phyloP scores from a whole-genome alignment of 1,140 invertebrate species.

The Eupristina koningsbergeri region DNA sequence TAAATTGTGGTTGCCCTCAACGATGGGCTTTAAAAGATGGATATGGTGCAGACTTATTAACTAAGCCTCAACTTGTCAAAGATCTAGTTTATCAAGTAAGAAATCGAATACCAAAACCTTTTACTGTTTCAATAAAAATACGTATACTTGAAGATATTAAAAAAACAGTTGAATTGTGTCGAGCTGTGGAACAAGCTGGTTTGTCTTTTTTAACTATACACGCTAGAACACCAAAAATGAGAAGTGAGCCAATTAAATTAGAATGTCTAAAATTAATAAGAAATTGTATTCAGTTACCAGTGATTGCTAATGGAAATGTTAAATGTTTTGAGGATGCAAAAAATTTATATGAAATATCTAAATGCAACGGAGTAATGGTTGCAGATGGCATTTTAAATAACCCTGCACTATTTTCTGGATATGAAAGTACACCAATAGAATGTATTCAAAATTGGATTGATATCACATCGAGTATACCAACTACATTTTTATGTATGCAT shows the following conservation, averaged over 20 bases:
- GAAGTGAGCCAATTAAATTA: constrained; percentile 84
- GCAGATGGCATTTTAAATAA: constrained; percentile 92
- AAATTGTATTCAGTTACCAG: constrained; percentile 82
- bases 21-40: constrained; percentile 94
- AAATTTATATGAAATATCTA: constrained; percentile 78
- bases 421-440: constrained; percentile 78
- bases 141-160: constrained; percentile 79
- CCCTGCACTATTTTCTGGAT: constrained; percentile 88
- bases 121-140: constrained; percentile 94
- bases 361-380: constrained; percentile 89
- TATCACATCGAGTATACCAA: constrained; percentile 73
- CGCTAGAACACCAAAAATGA: constrained; percentile 89
- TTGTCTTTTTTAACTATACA: constrained; percentile 92
- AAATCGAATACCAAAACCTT: constrained; percentile 81
- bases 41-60: constrained; percentile 89
- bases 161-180: constrained; percentile 83
- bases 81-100: constrained; percentile 86
- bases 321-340: constrained; percentile 82
- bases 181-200: constrained; percentile 86
- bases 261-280: constrained; percentile 83
- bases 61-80: constrained; percentile 86
- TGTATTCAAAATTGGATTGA: constrained; percentile 92
- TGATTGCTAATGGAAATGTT: constrained; percentile 94
- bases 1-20: constrained; percentile 98
- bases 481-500: constrained; percentile 86